A percentile compares a stretch with the other conserved stretches of the same genome.
phyloP scores from a whole-genome alignment of 2,888 invertebrate species.

The Ischnus inquisitorius region DNA sequence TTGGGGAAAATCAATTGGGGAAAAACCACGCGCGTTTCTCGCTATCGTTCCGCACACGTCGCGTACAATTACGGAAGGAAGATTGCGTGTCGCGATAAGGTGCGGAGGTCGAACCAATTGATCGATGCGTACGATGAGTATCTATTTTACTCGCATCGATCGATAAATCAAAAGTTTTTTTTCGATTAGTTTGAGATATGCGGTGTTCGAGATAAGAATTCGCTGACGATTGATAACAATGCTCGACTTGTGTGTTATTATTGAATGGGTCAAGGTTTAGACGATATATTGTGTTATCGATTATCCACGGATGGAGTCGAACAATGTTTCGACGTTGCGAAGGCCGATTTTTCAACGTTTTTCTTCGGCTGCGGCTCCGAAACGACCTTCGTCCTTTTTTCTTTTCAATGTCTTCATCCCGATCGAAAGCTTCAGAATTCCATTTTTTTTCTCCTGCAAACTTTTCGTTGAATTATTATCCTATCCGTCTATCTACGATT shows the following conservation, averaged over 20 bases:
- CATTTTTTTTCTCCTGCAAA: too few relatives aligned
- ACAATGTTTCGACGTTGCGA: too few relatives aligned
- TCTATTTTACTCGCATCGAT: not conserved
- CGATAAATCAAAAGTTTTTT: slow-evolving; percentile 21
- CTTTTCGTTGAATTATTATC: too few relatives aligned
- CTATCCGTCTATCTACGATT: too few relatives aligned
- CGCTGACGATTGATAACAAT: not conserved
- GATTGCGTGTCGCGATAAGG: not conserved
- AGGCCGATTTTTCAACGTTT: too few relatives aligned
- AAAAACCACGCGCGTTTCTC: slow-evolving; percentile 28
- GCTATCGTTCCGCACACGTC: not conserved
- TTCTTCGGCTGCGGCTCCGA: too few relatives aligned
- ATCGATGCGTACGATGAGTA: not conserved
- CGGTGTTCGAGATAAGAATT: not conserved
- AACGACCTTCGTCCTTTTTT: too few relatives aligned
- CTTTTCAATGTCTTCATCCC: too few relatives aligned
- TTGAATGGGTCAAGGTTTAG: slow-evolving; percentile 1
- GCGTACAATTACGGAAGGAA: not conserved
- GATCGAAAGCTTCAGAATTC: too few relatives aligned
- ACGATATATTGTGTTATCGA: not conserved
- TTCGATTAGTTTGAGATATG: not conserved
- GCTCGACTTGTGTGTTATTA: not conserved
- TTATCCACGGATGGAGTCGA: too few relatives aligned
- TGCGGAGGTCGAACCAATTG: not conserved
- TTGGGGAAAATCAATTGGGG: slow-evolving; percentile 50